These are phyloP conservation scores for pig (Sus scrofa) DNA, from an alignment of 2,113 vertebrate genomes.

Conservation along the genomic window DNA sequence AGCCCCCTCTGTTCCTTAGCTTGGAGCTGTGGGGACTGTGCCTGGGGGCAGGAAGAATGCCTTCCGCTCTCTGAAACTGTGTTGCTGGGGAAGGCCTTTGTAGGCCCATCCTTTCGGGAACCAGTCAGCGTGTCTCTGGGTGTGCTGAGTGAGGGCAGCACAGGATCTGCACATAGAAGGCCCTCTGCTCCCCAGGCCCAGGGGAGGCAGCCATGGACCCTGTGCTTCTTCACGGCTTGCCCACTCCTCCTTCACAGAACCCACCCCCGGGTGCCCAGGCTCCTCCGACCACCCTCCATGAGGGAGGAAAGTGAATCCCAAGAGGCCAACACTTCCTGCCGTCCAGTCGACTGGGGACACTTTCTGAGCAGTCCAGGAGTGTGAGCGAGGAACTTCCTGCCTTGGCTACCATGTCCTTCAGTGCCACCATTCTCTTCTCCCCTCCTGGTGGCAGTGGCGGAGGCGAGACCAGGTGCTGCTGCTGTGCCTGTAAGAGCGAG, in stretches of 20 bases:
- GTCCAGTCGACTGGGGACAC: neutral
- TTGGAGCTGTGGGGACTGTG: neutral
- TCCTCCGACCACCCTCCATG: neutral
- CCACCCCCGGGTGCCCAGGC: neutral
- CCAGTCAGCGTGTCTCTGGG: neutral
- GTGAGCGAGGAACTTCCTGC: neutral
- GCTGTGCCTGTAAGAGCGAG: slow-evolving; percentile 84
- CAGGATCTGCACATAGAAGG: neutral
- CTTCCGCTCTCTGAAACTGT: neutral
- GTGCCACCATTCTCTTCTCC: slow-evolving; percentile 88
- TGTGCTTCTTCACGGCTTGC: neutral
- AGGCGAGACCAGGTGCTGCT: slow-evolving; percentile 82
- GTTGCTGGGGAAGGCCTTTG: neutral
- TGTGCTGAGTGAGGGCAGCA: neutral
- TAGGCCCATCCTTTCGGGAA: neutral
- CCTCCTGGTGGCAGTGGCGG: slow-evolving; percentile 79
- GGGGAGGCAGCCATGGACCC: slow-evolving; percentile 31
- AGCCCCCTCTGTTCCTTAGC: neutral
- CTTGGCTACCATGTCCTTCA: slow-evolving; percentile 84
- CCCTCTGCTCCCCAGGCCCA: neutral
- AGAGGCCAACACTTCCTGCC: neutral
- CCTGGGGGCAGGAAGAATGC: neutral
- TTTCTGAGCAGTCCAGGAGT: neutral
- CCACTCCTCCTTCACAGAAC: neutral
- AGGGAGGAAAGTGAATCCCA: slow-evolving; percentile 36